Conservation (phyloP, 92 coral and sea anemone genomes). For the Metridium senile region DNA sequence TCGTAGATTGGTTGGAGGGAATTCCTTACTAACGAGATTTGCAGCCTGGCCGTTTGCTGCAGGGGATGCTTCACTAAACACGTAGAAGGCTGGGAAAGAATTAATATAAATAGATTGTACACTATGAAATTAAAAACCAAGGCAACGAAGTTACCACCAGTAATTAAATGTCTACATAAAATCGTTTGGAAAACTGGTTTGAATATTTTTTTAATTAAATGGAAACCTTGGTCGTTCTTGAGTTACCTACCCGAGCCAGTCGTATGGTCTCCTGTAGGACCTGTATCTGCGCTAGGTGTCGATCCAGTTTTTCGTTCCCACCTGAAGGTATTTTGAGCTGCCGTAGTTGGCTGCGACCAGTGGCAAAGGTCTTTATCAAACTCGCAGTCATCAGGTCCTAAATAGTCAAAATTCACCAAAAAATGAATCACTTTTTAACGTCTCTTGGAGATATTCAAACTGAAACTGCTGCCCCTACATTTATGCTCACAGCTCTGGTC, state of each 20-base stretch:
- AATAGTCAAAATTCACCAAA: background rate
- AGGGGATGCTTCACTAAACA: constrained; percentile 57
- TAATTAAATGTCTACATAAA: too few relatives aligned
- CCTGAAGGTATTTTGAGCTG: constrained; percentile 1
- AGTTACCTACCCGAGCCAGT: constrained; percentile 49
- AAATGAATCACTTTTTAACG: too few relatives aligned
- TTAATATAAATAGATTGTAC: background rate
- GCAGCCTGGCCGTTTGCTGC: constrained; percentile 40
- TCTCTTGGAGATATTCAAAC: too few relatives aligned
- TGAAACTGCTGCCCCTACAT: too few relatives aligned
- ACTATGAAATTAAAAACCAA: too few relatives aligned
- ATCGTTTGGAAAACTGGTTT: too few relatives aligned
- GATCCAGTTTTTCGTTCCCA: constrained; percentile 58
- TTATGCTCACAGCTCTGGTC: too few relatives aligned
- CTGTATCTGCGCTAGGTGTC: constrained; percentile 54
- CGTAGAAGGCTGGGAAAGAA: constrained; percentile 42
- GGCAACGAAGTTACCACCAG: too few relatives aligned
- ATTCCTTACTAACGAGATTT: constrained; percentile 56
- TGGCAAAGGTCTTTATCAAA: constrained; percentile 62
- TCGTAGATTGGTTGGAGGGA: constrained; percentile 46
- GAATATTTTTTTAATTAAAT: too few relatives aligned
- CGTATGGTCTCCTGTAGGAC: constrained; percentile 66
- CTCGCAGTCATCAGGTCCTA: constrained; percentile 88
- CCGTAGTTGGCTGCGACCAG: constrained; percentile 31
- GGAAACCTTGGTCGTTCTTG: background rate